A percentile compares a stretch with the other conserved stretches of the same genome.
Evolutionary conservation across 2,113 vertebrate genomes (phyloP).

Genomic region (Rhegmatorhina hoffmannsi): DNA sequence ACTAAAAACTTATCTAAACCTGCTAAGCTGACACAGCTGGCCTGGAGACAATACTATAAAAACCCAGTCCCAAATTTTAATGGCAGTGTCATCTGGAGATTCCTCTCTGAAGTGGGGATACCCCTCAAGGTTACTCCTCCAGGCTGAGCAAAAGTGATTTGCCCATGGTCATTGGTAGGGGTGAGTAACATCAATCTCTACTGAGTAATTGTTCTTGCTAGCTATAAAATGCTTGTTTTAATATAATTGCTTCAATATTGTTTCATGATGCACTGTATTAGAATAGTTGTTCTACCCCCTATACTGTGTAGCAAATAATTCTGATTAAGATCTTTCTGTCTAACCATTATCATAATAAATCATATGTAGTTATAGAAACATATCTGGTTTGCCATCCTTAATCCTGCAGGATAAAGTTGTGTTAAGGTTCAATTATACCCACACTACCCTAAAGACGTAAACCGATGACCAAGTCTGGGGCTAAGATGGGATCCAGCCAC

Average conservation of each 20-base stretch:
- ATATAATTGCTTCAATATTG: neutral
- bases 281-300: neutral
- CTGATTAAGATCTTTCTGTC: neutral
- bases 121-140: neutral
- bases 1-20: neutral
- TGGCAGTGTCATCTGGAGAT: accelerated
- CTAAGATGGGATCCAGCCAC: neutral
- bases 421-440: neutral
- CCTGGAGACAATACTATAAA: neutral
- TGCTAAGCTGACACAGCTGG: neutral
- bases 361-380: neutral
- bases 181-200: neutral
- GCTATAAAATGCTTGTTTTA: neutral
- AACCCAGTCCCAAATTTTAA: neutral
- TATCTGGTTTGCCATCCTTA: neutral
- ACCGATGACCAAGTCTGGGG: neutral
- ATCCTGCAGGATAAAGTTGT: neutral
- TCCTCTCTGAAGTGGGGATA: neutral
- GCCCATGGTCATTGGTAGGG: neutral
- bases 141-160: neutral
- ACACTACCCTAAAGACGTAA: neutral
- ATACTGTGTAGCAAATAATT: neutral
- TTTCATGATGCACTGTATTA: neutral
- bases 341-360: neutral
- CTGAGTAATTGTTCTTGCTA: neutral